Base-by-base conservation (phyloP, 2,888 invertebrate species). In the Acleris holmiana region DNA sequence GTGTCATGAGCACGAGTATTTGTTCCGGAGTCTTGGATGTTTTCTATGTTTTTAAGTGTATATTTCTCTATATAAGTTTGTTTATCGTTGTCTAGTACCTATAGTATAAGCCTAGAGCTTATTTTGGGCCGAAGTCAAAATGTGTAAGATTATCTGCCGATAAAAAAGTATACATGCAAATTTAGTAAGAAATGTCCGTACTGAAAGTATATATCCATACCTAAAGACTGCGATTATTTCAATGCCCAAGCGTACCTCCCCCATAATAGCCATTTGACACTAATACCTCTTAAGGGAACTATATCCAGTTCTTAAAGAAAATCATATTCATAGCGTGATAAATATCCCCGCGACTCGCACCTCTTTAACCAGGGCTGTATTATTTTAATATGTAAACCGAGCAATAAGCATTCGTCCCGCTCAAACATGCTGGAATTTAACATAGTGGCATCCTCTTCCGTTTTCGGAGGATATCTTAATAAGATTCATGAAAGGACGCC, bases 401-500 rank as follows among this genome's bases (percentile, higher is more conserved):
- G 80, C 79, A 76, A 76, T 68, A 72, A 60, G 25, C 67, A 29
- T 70, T 69, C 69, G 72, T 83, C 83, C 74, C 73, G 47, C 72
- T 84, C 77, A n/a, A 67, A 40, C 76, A 25, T 40, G 8, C 0
- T 4, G 2, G 62, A 66, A 69, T 71, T 65, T 68, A 21, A 51
- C 68, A 76, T 84, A 74, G 76, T 76, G 76, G 70, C 73, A 67
- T 89, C 91, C 73, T 84, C 71, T 72, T 91, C 91, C 67, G 86
- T 94, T 94, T 94, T 93, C 87, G 93, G 90, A 93, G 94, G 94
- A 95, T 95, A 95, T 95, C 95, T 95, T 95, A 95, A 95, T 95
- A 95, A 95, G 95, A 95, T 95, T 95, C 95, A 95, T 95, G 95
- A 95, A 95, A 95, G 95, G 94, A 94, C 94, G 94, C 95, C 95